Conservation (phyloP, 2,888 invertebrate genomes). For the Cheilosia variabilis region DNA sequence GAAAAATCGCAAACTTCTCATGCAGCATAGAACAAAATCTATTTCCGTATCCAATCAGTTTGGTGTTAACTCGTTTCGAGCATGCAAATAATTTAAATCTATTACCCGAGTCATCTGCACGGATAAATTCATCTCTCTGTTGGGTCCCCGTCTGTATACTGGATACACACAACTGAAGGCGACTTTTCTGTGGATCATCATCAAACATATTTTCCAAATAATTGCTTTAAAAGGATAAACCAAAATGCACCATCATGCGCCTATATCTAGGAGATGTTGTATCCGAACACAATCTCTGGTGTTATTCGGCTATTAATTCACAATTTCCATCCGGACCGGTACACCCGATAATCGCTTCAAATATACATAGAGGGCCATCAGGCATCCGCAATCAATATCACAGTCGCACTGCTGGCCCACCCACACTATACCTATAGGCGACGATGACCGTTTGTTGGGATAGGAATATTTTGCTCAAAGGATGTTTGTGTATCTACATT, state of each 20-base stretch:
- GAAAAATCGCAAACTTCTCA: neutral
- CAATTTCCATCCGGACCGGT: constrained; percentile 48
- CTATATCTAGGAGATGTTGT: constrained; percentile 30
- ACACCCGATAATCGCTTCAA: constrained; percentile 47
- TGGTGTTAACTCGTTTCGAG: constrained; percentile 72
- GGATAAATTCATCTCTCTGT: constrained; percentile 25
- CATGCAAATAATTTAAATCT: constrained; percentile 75
- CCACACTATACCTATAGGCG: neutral
- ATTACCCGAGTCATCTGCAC: constrained; percentile 62
- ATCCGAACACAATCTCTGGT: constrained; percentile 65
- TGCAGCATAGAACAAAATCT: constrained; percentile 50
- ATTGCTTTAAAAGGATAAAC: constrained; percentile 72
- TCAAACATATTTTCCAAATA: constrained; percentile 74
- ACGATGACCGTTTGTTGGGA: constrained; percentile 16
- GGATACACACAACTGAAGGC: constrained; percentile 4
- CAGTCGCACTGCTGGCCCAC: constrained; percentile 8
- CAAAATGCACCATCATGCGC: constrained; percentile 57
- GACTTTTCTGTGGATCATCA: constrained; percentile 62
- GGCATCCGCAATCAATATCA: constrained; percentile 53
- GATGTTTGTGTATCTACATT: constrained; percentile 51
- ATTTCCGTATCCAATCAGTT: constrained; percentile 73
- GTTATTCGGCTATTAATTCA: constrained; percentile 71
- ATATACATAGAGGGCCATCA: constrained; percentile 32
- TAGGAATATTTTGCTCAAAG: constrained; percentile 43
- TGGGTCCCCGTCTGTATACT: neutral